Conservation (phyloP, 37 sponge, comb jelly and placozoan genomes). For the Eunapius fragilis region DNA sequence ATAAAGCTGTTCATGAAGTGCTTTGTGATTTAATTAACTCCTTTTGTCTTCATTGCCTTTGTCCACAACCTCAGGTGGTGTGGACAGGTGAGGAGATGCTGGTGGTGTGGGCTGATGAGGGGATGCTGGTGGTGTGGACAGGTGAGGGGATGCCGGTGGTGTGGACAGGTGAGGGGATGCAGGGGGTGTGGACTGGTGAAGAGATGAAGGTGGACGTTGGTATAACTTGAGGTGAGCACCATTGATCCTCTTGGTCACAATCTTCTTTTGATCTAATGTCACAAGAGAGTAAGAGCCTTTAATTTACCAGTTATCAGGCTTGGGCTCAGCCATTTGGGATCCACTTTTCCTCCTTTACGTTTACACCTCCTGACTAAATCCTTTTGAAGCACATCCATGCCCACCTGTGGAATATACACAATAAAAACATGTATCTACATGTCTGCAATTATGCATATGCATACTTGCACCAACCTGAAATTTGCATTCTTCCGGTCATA, state of each 20-base stretch:
- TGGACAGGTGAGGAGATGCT: too few relatives aligned
- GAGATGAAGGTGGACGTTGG: too few relatives aligned
- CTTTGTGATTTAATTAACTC: too few relatives aligned
- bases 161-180: too few relatives aligned
- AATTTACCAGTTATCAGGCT: not conserved
- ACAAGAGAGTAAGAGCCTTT: slow-evolving; percentile 21
- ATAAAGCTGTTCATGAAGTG: too few relatives aligned
- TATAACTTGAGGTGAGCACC: slow-evolving; percentile 21
- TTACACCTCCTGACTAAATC: slow-evolving; percentile 7
- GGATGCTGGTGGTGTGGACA: too few relatives aligned
- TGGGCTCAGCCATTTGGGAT: slow-evolving; percentile 17
- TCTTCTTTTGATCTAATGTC: not conserved
- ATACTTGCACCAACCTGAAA: slow-evolving; percentile 9
- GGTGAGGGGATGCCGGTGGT: too few relatives aligned
- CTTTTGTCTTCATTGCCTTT: too few relatives aligned
- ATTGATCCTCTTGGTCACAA: slow-evolving; percentile 12
- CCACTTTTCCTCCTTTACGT: slow-evolving; percentile 22
- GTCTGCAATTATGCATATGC: not conserved
- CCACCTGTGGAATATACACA: slow-evolving; percentile 1
- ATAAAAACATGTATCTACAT: not conserved
- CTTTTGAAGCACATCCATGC: not conserved
- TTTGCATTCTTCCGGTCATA: slow-evolving; percentile 27
- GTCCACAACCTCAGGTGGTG: too few relatives aligned
- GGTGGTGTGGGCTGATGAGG: too few relatives aligned
- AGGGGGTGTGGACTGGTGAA: too few relatives aligned